Evolutionary conservation across 2,113 vertebrate genomes (phyloP).

Genomic region (Hyla sarda): DNA sequence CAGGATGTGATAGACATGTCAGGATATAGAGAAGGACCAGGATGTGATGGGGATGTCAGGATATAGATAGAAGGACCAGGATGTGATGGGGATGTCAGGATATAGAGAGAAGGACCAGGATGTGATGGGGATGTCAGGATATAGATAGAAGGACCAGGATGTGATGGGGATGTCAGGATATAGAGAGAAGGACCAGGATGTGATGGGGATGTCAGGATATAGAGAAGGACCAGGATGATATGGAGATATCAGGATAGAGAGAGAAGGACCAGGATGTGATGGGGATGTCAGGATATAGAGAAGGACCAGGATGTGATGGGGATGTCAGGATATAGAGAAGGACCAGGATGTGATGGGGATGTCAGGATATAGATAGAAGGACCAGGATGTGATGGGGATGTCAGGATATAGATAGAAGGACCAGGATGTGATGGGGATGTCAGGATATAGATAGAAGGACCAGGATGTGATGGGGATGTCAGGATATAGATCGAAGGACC

Average conservation of each 20-base stretch:
- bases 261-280: not conserved
- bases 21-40: not conserved
- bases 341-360: not conserved
- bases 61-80: not conserved
- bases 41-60: not conserved
- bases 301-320: not conserved
- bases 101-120: not conserved
- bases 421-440: no score
- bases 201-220: slow-evolving; percentile 2
- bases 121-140: not conserved
- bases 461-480: no score
- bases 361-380: no score
- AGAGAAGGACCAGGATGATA: not conserved
- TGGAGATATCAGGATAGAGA: not conserved
- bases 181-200: not conserved
- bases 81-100: not conserved
- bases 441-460: no score
- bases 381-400: not conserved
- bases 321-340: not conserved
- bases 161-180: not conserved
- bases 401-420: no score
- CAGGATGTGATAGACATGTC: not conserved
- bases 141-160: not conserved
- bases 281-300: slow-evolving; percentile 2
- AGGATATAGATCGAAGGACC: no score